phyloP scores from a whole-genome alignment of 2,797 vertebrate species.

The Melanotaenia boesemani region DNA sequence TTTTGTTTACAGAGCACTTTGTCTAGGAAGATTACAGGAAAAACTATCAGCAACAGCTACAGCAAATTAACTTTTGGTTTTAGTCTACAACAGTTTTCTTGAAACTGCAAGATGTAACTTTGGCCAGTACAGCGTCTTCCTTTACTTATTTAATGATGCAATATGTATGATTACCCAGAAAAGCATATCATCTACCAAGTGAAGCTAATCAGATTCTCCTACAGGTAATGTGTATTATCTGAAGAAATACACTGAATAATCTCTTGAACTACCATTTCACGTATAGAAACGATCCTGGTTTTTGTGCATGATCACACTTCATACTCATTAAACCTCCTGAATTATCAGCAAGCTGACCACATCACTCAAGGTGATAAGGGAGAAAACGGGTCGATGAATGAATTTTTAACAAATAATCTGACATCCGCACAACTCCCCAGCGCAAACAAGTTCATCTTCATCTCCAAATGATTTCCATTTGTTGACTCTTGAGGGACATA shows the following conservation, averaged over 20 bases:
- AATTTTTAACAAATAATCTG: background rate
- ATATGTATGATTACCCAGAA: background rate
- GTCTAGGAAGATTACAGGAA: background rate
- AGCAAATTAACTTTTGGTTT: background rate
- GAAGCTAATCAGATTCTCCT: background rate
- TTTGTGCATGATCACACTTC: background rate
- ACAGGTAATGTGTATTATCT: background rate
- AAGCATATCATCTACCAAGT: background rate
- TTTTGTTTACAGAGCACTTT: background rate
- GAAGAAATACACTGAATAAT: background rate
- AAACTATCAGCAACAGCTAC: background rate
- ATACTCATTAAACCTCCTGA: background rate
- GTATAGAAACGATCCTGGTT: background rate
- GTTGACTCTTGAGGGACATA: conserved; percentile 20
- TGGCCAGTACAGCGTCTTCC: background rate
- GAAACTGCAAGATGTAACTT: background rate
- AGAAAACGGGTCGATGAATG: background rate
- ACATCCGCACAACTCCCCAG: background rate
- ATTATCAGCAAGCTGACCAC: background rate
- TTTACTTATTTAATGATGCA: background rate
- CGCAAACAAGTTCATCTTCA: background rate
- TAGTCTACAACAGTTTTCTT: background rate
- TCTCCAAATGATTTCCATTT: conserved; percentile 2
- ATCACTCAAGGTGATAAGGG: background rate
- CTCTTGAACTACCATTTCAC: background rate